A percentile compares a stretch with the other conserved stretches of the same genome.
Evolutionary conservation across 2,888 invertebrate species (phyloP).

Genomic region (Fragum sueziense): DNA sequence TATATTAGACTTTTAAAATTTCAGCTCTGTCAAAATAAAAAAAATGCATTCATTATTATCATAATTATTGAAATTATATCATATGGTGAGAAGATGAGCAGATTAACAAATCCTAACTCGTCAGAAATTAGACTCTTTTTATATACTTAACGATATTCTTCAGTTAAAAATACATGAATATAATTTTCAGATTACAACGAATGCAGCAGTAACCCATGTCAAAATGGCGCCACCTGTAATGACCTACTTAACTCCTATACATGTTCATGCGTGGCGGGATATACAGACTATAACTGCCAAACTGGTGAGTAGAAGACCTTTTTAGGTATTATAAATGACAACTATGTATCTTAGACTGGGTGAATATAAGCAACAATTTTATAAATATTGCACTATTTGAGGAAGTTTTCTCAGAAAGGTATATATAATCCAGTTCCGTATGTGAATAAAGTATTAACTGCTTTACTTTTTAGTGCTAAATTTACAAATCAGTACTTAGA

Average conservation of each 20-base stretch:
- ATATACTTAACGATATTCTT: background rate
- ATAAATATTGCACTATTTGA: too few relatives aligned
- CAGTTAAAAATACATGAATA: background rate
- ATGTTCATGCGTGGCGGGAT: background rate
- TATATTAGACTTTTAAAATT: too few relatives aligned
- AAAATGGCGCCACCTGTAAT: constrained; percentile 3
- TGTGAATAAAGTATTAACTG: too few relatives aligned
- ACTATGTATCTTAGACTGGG: too few relatives aligned
- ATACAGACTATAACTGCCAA: background rate
- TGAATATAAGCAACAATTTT: too few relatives aligned
- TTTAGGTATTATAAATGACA: too few relatives aligned
- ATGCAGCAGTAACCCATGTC: background rate
- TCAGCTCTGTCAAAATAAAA: background rate
- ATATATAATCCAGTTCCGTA: too few relatives aligned
- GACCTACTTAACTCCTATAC: background rate
- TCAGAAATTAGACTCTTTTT: background rate
- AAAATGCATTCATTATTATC: background rate
- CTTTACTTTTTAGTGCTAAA: too few relatives aligned
- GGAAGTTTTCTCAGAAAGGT: too few relatives aligned
- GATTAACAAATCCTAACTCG: background rate
- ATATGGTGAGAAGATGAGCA: background rate
- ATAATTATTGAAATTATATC: background rate
- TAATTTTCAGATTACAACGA: background rate
- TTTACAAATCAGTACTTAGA: too few relatives aligned
- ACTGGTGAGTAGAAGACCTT: background rate